A percentile compares a stretch with the other conserved stretches of the same genome.
These are phyloP conservation scores for Dendrolimus punctatus DNA, from an alignment of 1,140 invertebrate species.

Conservation along the genomic window DNA sequence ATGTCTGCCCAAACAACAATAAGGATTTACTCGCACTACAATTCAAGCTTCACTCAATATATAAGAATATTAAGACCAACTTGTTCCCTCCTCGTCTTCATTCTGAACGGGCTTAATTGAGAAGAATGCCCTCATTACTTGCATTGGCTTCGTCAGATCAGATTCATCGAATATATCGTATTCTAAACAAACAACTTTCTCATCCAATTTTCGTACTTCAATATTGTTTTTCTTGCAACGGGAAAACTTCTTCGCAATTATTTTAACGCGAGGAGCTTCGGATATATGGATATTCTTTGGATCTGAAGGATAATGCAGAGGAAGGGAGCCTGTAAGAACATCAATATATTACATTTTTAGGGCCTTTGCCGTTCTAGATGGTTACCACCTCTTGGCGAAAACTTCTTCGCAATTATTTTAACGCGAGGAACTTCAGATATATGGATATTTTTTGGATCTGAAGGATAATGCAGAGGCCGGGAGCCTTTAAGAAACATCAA, in stretches of 20 bases:
- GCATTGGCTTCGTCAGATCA: conserved; percentile 18
- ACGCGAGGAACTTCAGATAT: conserved; percentile 39
- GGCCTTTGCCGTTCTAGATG: no score
- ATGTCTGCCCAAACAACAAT: no score
- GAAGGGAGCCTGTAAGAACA: background rate
- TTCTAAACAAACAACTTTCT: conserved; percentile 53
- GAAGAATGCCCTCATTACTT: conserved; percentile 49
- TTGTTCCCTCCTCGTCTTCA: background rate
- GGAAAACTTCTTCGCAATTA: conserved; percentile 49
- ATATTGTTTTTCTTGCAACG: conserved; percentile 46
- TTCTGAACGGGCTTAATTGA: conserved; percentile 28
- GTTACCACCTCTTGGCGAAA: conserved; percentile 10
- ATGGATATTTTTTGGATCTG: conserved; percentile 16
- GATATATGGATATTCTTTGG: conserved; percentile 28
- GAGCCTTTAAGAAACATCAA: background rate
- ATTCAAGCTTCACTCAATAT: background rate
- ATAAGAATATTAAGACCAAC: background rate
- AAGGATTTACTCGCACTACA: no score
- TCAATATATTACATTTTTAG: no score
- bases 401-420: conserved; percentile 53
- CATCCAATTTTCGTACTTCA: conserved; percentile 45
- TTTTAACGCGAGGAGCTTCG: conserved; percentile 37
- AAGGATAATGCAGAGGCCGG: background rate
- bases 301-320: background rate
- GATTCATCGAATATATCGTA: conserved; percentile 37